Base-by-base conservation (phyloP, 2,888 invertebrate species). In the Synergus itoensis region DNA sequence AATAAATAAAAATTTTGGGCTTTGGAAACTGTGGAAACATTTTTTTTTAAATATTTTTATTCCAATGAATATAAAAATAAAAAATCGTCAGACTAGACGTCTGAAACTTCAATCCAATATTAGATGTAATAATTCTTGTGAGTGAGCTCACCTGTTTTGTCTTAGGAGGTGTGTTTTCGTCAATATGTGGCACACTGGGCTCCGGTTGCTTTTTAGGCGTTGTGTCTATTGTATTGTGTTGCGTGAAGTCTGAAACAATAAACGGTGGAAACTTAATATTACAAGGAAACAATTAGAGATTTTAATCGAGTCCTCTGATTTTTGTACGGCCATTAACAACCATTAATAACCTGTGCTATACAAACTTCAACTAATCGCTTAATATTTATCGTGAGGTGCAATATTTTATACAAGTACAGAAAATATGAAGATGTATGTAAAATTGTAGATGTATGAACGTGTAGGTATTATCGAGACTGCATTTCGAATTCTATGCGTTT, bases 211-310 rank as follows among this genome's bases (percentile, higher is more conserved):
- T 92, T 77, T 86, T 86, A 14, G 88, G 87, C 11, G 87, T 86
- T 45, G 90, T 83, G 77, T 90, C 92, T 89, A 92, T 87, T 84
- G 90, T 89, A 81, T 89, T 90, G 53, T 86, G 81, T 83, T 88
- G 84, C 76, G 84, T 87, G 77, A 89, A 90, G 43, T 89, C 91
- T 91, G 85, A 11, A 86, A 87, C 40, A 69, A 73, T 77, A 81
- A 78, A 77, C 36, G 40, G 21, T 28, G 11, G 8, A 57, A 82
- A 64, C 60, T 60, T 16, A 18, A 73, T 60, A 53, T 36, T 16
- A 12, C 21, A 4, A 60, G 16, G 3, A n/a, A 53, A 53, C 9
- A n/a, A n/a, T 53, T 53, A 8, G n/a, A n/a, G n/a, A 53, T 53
- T 0, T 53, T 53, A 36, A 36, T 36, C 14, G 45, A 14, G 45